Conservation (phyloP, 2,113 vertebrate species). For the Poeciliopsis prolifica region DNA sequence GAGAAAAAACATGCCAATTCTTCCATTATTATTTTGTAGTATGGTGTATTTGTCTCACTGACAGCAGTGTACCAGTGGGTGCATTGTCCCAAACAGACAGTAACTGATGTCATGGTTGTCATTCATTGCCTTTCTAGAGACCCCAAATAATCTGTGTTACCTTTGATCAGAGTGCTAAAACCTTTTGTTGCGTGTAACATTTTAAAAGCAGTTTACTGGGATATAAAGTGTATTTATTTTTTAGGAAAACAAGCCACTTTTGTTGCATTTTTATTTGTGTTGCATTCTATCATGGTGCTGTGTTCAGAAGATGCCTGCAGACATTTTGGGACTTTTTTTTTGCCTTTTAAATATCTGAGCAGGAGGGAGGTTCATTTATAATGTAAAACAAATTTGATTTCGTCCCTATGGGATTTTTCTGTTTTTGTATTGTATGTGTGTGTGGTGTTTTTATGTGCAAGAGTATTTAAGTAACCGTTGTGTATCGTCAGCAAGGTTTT, state of each 20-base stretch:
- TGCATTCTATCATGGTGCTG: constrained; percentile 78
- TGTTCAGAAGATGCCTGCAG: constrained; percentile 73
- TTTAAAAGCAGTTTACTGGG: constrained; percentile 64
- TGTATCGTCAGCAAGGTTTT: constrained; percentile 67
- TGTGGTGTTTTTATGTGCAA: constrained; percentile 62
- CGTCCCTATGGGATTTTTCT: constrained; percentile 90
- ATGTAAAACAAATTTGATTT: constrained; percentile 72
- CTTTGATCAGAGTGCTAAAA: constrained; percentile 60
- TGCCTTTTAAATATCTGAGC: constrained; percentile 73
- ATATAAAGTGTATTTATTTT: constrained; percentile 81
- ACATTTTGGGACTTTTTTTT: constrained; percentile 61
- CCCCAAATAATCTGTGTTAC: constrained; percentile 71
- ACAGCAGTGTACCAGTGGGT: constrained; percentile 71
- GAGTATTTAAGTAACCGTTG: constrained; percentile 74
- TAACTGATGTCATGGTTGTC: constrained; percentile 57
- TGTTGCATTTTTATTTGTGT: constrained; percentile 65
- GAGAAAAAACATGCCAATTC: constrained; percentile 60
- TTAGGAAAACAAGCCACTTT: constrained; percentile 77
- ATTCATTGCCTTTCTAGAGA: constrained; percentile 67
- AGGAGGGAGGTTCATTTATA: constrained; percentile 56
- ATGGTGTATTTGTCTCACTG: constrained; percentile 54
- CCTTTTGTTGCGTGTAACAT: constrained; percentile 64
- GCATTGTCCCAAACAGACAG: constrained; percentile 62
- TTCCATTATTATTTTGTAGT: constrained; percentile 51
- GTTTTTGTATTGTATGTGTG: constrained; percentile 44